A percentile compares a stretch with the other conserved stretches of the same genome.
Evolutionary conservation across 2,113 vertebrate genomes (phyloP).

Genomic region (Oncorhynchus mykiss): DNA sequence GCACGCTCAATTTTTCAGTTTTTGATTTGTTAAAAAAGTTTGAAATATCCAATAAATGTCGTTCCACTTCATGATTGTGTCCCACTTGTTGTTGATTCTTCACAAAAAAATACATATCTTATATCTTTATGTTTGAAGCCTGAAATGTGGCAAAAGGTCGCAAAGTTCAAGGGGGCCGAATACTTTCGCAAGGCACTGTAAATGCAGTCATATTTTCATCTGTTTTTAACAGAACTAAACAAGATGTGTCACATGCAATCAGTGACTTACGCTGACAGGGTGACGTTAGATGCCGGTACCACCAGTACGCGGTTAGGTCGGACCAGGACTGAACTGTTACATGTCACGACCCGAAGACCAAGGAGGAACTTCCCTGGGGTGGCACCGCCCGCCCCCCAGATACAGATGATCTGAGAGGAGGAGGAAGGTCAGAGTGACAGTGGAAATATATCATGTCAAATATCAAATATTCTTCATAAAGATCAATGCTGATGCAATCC

Average conservation of each 20-base stretch:
- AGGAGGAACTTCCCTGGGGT: constrained; percentile 95
- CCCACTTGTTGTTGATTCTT: no score
- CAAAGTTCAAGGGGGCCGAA: no score
- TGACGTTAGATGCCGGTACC: constrained; percentile 89
- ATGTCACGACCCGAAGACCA: constrained; percentile 88
- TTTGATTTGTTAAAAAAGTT: no score
- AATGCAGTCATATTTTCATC: not conserved
- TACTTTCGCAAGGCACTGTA: no score
- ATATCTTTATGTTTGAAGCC: no score
- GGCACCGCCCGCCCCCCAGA: constrained; percentile 93
- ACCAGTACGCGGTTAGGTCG: constrained; percentile 90
- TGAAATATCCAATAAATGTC: no score
- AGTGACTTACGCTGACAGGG: constrained; percentile 89
- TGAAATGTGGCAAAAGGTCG: no score
- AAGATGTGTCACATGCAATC: not conserved
- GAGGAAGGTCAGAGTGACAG: not conserved
- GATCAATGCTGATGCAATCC: not conserved
- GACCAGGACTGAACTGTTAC: constrained; percentile 87
- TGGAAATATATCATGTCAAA: not conserved
- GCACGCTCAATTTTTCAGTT: no score
- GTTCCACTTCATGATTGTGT: no score
- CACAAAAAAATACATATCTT: no score
- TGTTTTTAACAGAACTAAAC: not conserved
- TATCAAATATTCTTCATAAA: not conserved
- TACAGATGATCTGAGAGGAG: constrained; percentile 85